Evolutionary conservation across 2,797 vertebrate genomes (phyloP).

Genomic region (Galago senegalensis): DNA sequence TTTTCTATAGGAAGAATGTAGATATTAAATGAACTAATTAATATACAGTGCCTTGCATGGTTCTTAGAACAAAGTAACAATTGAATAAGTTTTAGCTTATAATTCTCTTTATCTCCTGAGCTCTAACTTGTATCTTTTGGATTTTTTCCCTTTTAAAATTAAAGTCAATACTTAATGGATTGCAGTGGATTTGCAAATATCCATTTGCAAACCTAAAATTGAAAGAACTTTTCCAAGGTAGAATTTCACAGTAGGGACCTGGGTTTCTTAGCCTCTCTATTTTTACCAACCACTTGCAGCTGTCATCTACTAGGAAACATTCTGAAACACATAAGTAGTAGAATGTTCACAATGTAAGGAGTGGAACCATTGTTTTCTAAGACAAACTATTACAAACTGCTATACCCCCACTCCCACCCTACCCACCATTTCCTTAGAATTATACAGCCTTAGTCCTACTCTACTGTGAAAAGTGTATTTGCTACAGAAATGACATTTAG

Average conservation of each 20-base stretch:
- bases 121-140: neutral
- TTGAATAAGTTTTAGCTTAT: neutral
- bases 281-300: conserved; percentile 66
- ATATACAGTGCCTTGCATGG: neutral
- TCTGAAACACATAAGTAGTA: conserved; percentile 68
- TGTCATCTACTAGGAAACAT: conserved; percentile 78
- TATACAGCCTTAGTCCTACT: neutral
- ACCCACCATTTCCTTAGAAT: neutral
- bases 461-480: neutral
- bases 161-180: conserved; percentile 35
- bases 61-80: neutral
- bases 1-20: neutral
- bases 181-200: conserved; percentile 56
- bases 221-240: conserved; percentile 73
- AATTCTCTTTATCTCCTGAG: conserved; percentile 24
- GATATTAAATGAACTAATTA: neutral
- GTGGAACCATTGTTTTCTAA: conserved; percentile 35
- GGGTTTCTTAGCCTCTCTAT: conserved; percentile 72
- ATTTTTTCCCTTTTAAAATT: conserved; percentile 32
- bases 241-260: conserved; percentile 49
- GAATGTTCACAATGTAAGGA: conserved; percentile 72
- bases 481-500: conserved; percentile 20
- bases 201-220: conserved; percentile 44
- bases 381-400: neutral
- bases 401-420: neutral